Base-by-base conservation (phyloP, 92 coral and sea anemone species). In the Epizoanthus illoricatus region DNA sequence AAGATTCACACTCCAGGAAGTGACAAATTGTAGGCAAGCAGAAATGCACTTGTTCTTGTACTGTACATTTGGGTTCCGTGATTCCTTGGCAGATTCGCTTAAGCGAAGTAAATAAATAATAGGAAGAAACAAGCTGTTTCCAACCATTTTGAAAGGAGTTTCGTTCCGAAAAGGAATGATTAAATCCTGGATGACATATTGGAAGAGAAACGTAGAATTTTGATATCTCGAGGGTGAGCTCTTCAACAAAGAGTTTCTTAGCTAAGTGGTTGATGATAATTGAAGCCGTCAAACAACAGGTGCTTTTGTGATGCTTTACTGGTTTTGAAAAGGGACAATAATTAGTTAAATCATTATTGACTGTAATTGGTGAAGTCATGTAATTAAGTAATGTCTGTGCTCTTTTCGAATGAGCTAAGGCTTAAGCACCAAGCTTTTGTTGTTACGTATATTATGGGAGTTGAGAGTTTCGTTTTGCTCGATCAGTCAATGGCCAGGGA, bases 351-450 rank as follows among this genome's bases (percentile, higher is more conserved):
- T 90, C 86, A 88, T 81, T 78, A 66, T 83, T 76, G 92, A 73
- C 81, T 61, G 83, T 83, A 43, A 82, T 86, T 78, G 86, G 92
- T 93, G 91, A 93, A 93, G 97, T 93, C 97, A 93, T 78, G 47
- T 93, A 88, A 88, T 93, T 93, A 89, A 93, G 97, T 93, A 90
- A 93, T 93, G 91, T 90, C 91, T 91, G 84, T 74, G 81, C 80
- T 66, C 63, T 72, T 75, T 84, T 73, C 56, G 84, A 84, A 93
- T 93, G 97, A 93, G 83, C 97, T 93, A 92, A 93, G 89, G 91
- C 85, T 94, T 93, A 92, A 93, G 89, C 88, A 12, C 24, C 71
- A 81, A 81, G 73, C 41, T 55, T 83, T 82, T 71, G 80, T 75
- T 84, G 70, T 86, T 84, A 88, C 86, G 91, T 88, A 84, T 74